Evolutionary conservation across 2,113 vertebrate species (phyloP).

Genomic region (Panthera leo): DNA sequence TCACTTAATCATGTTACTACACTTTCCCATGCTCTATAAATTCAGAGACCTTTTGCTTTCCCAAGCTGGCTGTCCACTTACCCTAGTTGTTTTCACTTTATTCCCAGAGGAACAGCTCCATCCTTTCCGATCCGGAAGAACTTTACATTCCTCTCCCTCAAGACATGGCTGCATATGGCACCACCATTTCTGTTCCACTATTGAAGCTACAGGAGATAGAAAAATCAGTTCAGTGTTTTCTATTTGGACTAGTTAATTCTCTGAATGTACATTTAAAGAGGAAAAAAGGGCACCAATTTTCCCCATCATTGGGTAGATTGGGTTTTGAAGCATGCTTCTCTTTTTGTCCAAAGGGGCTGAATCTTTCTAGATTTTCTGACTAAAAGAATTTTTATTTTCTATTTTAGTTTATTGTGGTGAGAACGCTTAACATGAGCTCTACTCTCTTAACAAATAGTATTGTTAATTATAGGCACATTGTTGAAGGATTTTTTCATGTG

Average conservation of each 20-base stretch:
- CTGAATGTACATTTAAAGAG: neutral
- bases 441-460: neutral
- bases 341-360: neutral
- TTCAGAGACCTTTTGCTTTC: neutral
- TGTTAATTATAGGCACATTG: neutral
- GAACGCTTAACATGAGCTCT: neutral
- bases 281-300: neutral
- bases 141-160: conserved; percentile 98
- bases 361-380: neutral
- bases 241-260: neutral
- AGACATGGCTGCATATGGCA: conserved; percentile 99
- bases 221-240: conserved; percentile 19
- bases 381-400: neutral
- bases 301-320: neutral
- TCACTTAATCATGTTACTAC: neutral
- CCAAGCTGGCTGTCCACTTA: conserved; percentile 80
- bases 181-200: conserved; percentile 99
- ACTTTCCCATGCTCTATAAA: neutral
- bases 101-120: conserved; percentile 98
- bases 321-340: neutral
- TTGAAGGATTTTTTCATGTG: neutral
- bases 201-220: conserved; percentile 89
- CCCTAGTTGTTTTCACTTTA: conserved; percentile 99
- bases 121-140: conserved; percentile 97
- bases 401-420: neutral